A percentile compares a stretch with the other conserved stretches of the same genome.
These are phyloP conservation scores for Tragelaphus buxtoni DNA, from an alignment of 2,113 vertebrate species.

Conservation along the genomic window DNA sequence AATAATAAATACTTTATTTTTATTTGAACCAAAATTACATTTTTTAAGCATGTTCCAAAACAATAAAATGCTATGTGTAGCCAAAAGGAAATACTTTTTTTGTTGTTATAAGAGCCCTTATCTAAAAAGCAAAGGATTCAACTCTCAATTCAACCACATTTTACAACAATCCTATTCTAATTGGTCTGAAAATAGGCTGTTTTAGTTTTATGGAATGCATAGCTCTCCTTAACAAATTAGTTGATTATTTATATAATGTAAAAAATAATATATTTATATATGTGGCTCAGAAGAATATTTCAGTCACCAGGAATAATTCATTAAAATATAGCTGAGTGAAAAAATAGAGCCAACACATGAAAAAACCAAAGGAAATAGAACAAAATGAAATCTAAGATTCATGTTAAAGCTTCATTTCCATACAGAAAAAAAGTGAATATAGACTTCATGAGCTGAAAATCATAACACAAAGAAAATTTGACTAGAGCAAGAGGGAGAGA, in stretches of 20 bases:
- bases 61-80: background rate
- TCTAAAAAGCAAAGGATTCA: background rate
- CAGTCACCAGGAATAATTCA: background rate
- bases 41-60: background rate
- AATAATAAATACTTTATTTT: slow-evolving; percentile 23
- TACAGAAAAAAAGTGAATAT: background rate
- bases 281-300: background rate
- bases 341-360: background rate
- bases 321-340: background rate
- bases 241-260: background rate
- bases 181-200: background rate
- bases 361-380: background rate
- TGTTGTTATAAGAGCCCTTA: background rate
- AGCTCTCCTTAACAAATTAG: background rate
- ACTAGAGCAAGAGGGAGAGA: background rate
- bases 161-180: background rate
- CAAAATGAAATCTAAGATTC: background rate
- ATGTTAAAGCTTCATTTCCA: background rate
- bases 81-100: slow-evolving; percentile 14
- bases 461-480: background rate
- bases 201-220: background rate
- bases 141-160: background rate
- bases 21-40: slow-evolving; percentile 20
- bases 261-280: background rate
- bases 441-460: background rate